Conservation (phyloP, 2,113 vertebrate genomes). For the Glareola pratincola region DNA sequence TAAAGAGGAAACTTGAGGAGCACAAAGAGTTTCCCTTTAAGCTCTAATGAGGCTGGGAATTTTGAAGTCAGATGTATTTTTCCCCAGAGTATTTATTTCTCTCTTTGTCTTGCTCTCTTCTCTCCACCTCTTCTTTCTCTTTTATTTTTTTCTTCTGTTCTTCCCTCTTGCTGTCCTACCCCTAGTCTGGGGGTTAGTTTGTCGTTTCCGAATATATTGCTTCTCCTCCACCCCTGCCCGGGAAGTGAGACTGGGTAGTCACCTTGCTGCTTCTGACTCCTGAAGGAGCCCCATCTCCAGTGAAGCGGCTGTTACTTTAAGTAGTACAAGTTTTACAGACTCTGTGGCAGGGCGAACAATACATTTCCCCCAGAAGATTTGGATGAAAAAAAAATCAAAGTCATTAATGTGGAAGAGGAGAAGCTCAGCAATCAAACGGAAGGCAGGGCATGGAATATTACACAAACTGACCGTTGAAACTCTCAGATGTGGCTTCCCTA, state of each 20-base stretch:
- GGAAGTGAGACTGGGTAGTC: neutral
- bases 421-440: neutral
- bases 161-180: neutral
- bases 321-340: neutral
- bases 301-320: neutral
- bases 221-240: neutral
- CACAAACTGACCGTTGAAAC: slow-evolving; percentile 1
- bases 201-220: neutral
- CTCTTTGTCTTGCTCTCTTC: neutral
- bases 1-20: neutral
- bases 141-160: neutral
- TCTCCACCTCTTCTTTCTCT: neutral
- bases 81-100: neutral
- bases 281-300: neutral
- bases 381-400: neutral
- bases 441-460: slow-evolving; percentile 2
- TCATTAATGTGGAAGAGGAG: neutral
- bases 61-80: neutral
- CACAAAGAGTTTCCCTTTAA: neutral
- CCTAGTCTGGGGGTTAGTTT: neutral
- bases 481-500: slow-evolving; percentile 41
- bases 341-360: neutral
- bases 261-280: neutral
- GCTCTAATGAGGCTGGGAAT: neutral
- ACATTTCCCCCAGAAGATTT: neutral